Evolutionary conservation across 2,888 invertebrate species (phyloP).

Genomic region (Acanthosepion pharaonis): DNA sequence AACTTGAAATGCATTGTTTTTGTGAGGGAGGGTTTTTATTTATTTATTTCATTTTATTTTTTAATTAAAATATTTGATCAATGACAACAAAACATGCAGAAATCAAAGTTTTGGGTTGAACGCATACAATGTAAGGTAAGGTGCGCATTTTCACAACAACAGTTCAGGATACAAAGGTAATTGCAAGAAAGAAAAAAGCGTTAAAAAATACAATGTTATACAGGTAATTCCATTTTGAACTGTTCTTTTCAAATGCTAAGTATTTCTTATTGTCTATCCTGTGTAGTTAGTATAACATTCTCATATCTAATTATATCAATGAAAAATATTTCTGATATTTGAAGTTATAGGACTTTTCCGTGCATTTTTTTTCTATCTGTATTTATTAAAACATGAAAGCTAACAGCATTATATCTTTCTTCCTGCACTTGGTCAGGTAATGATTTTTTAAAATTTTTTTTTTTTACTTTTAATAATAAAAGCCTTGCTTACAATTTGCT

Average conservation of each 20-base stretch:
- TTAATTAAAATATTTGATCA: background rate
- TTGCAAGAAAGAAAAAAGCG: background rate
- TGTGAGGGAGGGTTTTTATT: background rate
- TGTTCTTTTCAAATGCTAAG: slow-evolving; percentile 25
- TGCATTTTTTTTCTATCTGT: background rate
- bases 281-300: background rate
- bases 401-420: background rate
- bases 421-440: background rate
- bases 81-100: background rate
- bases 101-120: background rate
- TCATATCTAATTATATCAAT: no score
- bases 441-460: no score
- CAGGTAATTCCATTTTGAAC: background rate
- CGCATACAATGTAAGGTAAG: slow-evolving; percentile 40
- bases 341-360: background rate
- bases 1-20: background rate
- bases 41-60: background rate
- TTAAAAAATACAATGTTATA: background rate
- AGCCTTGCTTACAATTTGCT: background rate
- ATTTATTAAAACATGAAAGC: background rate
- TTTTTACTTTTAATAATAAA: background rate
- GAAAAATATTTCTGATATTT: no score
- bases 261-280: background rate
- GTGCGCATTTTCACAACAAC: slow-evolving; percentile 25
- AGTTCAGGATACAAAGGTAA: background rate